Conservation (phyloP, 1,140 invertebrate species). For the Branchinecta lynchi region DNA sequence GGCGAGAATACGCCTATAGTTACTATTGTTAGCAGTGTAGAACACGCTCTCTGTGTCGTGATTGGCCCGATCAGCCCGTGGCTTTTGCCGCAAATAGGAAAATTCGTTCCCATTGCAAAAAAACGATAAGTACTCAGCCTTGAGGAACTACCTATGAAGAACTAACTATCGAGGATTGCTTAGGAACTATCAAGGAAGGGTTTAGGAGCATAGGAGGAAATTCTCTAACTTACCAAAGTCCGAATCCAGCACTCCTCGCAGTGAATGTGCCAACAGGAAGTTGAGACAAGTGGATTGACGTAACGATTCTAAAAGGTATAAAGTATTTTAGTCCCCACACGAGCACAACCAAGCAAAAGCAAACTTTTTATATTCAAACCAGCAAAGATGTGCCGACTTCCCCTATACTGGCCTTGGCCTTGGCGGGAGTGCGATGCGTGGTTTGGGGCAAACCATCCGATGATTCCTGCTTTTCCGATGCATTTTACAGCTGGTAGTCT, state of each 20-base stretch:
- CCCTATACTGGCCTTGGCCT: too few species aligned
- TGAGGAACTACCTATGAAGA: background rate
- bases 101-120: background rate
- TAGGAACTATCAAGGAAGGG: background rate
- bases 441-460: too few species aligned
- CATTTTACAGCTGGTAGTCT: background rate
- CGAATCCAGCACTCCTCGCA: constrained; percentile 87
- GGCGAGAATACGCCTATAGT: too few species aligned
- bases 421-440: background rate
- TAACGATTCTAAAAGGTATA: constrained; percentile 45
- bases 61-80: too few species aligned
- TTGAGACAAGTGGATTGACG: constrained; percentile 75
- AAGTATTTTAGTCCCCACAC: constrained; percentile 13
- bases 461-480: constrained; percentile 11
- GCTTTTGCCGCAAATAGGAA: too few species aligned
- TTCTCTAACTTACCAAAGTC: constrained; percentile 45
- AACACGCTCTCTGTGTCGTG: too few species aligned
- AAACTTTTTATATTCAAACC: too few species aligned
- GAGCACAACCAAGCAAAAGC: too few species aligned
- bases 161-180: background rate
- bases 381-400: too few species aligned
- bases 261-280: constrained; percentile 90
- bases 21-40: too few species aligned
- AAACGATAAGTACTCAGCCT: background rate
- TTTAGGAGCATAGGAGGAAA: background rate